Evolutionary conservation across 2,888 invertebrate genomes (phyloP).

Genomic region (Plagodis dolabraria): DNA sequence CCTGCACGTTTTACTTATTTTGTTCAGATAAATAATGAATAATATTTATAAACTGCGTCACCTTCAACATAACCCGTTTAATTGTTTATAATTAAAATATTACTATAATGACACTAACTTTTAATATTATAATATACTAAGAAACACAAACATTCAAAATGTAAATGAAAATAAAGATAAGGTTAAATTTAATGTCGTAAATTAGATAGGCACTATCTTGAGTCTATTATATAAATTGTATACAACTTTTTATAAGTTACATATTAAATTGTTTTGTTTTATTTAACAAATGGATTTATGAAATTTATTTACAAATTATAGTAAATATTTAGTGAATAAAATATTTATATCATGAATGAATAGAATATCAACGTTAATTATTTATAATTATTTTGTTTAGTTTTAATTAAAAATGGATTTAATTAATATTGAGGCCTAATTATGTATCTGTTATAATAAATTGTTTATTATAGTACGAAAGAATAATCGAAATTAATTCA

Average conservation of each 20-base stretch:
- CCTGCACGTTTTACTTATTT: no score
- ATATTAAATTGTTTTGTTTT: neutral
- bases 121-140: slow-evolving; percentile 12
- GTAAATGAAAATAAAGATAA: slow-evolving; percentile 16
- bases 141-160: slow-evolving; percentile 17
- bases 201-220: slow-evolving; percentile 21
- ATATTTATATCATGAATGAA: no score
- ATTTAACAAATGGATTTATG: neutral
- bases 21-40: no score
- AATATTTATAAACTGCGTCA: neutral
- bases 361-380: no score
- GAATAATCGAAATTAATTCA: no score
- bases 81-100: neutral
- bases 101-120: slow-evolving; percentile 9
- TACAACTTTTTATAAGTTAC: slow-evolving; percentile 8
- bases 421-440: no score
- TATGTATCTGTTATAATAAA: no score
- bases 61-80: slow-evolving; percentile 8
- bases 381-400: no score
- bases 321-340: no score
- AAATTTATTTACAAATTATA: neutral
- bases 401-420: no score
- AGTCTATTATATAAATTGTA: slow-evolving; percentile 17
- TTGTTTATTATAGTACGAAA: no score
- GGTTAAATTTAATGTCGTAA: slow-evolving; percentile 7